Conservation (phyloP, 2,113 vertebrate species). For the Chunga burmeisteri region DNA sequence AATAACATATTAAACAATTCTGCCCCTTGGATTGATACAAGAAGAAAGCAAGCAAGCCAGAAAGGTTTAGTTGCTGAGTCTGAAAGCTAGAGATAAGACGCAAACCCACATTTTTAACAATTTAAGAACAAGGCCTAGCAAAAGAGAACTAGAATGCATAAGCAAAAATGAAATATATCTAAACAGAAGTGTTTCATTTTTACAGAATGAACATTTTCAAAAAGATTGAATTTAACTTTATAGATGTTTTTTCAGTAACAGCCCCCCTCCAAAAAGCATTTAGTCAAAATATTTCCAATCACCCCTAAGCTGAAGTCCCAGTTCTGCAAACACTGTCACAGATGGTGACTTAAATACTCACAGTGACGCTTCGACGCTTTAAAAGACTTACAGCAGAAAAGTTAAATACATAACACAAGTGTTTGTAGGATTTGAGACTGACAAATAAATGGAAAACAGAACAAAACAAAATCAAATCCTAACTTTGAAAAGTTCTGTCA, state of each 20-base stretch:
- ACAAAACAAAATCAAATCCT: neutral
- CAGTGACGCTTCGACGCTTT: neutral
- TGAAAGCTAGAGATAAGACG: neutral
- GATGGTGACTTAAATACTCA: neutral
- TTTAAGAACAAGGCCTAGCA: neutral
- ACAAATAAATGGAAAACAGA: neutral
- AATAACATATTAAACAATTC: neutral
- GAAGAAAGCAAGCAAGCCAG: neutral
- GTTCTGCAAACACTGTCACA: neutral
- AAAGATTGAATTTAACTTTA: neutral
- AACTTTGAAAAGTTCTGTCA: neutral
- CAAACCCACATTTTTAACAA: neutral
- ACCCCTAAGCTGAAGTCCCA: neutral
- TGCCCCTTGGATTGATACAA: neutral
- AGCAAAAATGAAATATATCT: neutral
- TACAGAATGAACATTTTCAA: neutral
- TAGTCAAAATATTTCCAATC: neutral
- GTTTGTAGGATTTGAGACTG: neutral
- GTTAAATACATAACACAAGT: neutral
- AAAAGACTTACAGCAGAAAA: neutral
- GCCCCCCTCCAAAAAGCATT: neutral
- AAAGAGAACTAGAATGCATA: neutral
- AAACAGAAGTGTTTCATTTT: neutral
- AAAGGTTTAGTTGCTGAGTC: neutral
- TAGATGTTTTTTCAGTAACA: neutral